Conservation (phyloP, 1,140 invertebrate genomes). For the Dysdera silvatica region DNA sequence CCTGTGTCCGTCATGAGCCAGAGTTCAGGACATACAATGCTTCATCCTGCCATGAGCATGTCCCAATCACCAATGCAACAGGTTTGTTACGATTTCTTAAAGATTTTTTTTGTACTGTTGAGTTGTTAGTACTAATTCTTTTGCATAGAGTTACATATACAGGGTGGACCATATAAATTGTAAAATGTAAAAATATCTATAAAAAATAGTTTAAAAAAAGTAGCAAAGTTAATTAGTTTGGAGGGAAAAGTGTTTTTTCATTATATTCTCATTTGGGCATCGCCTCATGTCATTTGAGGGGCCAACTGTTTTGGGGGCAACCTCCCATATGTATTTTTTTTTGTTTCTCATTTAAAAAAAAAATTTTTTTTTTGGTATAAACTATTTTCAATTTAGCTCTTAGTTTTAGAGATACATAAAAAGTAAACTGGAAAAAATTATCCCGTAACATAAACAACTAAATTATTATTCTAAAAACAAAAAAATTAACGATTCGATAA, state of each 20-base stretch:
- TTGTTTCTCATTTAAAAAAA: too few relatives aligned
- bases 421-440: too few relatives aligned
- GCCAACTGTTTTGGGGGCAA: too few relatives aligned
- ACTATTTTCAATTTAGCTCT: too few relatives aligned
- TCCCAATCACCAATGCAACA: slow-evolving; percentile 20
- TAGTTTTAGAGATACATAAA: too few relatives aligned
- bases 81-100: not conserved
- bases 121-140: not conserved
- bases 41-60: slow-evolving; percentile 26
- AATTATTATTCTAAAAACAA: too few relatives aligned
- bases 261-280: too few relatives aligned
- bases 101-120: not conserved
- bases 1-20: slow-evolving; percentile 16
- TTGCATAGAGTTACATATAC: not conserved
- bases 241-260: not conserved
- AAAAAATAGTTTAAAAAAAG: not conserved
- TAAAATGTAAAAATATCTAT: not conserved
- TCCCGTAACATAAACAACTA: too few relatives aligned
- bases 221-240: not conserved
- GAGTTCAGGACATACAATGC: slow-evolving; percentile 17
- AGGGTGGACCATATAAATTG: not conserved
- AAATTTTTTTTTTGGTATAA: too few relatives aligned
- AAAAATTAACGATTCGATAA: too few relatives aligned
- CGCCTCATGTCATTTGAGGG: too few relatives aligned
- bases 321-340: too few relatives aligned